phyloP scores from a whole-genome alignment of 1,140 invertebrate genomes.

The Cyclina sinensis region DNA sequence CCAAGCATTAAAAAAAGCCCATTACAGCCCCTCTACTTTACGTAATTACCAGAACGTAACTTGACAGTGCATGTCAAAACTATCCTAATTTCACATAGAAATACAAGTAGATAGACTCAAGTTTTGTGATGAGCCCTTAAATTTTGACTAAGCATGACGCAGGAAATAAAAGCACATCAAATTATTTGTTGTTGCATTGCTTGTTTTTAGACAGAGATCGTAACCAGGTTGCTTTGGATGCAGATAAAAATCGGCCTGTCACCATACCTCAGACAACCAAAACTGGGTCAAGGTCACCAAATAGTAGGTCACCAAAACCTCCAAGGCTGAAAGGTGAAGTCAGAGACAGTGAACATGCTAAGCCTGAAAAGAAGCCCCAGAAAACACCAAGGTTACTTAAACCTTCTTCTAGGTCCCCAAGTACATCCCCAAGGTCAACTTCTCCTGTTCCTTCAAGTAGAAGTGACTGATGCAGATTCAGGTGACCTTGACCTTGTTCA shows the following conservation, averaged over 20 bases:
- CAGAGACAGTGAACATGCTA: not conserved
- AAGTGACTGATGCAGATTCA: conserved; percentile 27
- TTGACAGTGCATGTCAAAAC: no score
- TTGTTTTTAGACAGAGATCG: conserved; percentile 55
- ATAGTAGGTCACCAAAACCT: conserved; percentile 34
- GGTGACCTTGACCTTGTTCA: conserved; percentile 42
- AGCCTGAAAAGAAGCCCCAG: not conserved
- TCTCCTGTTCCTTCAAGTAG: conserved; percentile 20
- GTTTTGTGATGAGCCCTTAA: no score
- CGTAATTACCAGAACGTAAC: no score
- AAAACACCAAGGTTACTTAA: not conserved
- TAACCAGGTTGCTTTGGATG: conserved; percentile 46
- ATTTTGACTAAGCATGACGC: no score
- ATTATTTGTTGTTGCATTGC: not conserved
- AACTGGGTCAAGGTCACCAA: conserved; percentile 56
- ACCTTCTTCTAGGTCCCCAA: conserved; percentile 10
- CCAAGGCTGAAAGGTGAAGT: not conserved
- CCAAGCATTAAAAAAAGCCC: no score
- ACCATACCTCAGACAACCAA: conserved; percentile 21
- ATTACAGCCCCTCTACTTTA: no score
- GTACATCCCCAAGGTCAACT: conserved; percentile 22
- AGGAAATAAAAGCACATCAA: no score
- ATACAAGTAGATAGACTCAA: no score
- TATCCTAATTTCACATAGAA: no score
- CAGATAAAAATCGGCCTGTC: conserved; percentile 28